These are phyloP conservation scores for Acanthiza pusilla DNA, from an alignment of 2,797 vertebrate species.

Conservation along the genomic window DNA sequence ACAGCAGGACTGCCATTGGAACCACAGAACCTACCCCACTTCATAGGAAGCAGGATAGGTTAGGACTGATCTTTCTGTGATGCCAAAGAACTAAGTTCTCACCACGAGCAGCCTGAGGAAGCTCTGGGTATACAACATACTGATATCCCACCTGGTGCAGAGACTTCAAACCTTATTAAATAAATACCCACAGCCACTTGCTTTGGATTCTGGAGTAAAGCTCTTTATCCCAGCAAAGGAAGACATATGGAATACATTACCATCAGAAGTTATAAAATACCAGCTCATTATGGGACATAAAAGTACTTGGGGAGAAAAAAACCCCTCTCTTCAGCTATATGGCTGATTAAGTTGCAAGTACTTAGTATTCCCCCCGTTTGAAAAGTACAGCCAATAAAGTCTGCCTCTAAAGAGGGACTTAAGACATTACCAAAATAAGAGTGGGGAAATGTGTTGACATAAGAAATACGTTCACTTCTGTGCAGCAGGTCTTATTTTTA, in stretches of 20 bases:
- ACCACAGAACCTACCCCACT: not conserved
- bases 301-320: not conserved
- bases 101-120: not conserved
- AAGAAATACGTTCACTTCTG: not conserved
- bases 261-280: constrained; percentile 42
- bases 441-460: not conserved
- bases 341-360: constrained; percentile 38
- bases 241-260: constrained; percentile 51
- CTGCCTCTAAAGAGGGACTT: not conserved
- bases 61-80: not conserved
- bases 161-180: constrained; percentile 13
- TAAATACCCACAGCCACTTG: constrained; percentile 6
- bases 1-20: not conserved
- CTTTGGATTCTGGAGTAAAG: constrained; percentile 14
- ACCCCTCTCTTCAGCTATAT: not conserved
- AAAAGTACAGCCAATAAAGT: constrained; percentile 15
- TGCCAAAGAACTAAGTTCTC: not conserved
- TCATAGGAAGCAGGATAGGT: not conserved
- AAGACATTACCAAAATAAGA: constrained; percentile 33
- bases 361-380: not conserved
- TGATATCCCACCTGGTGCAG: not conserved
- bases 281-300: constrained; percentile 30
- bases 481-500: not conserved
- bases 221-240: not conserved
- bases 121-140: not conserved